Evolutionary conservation across 2,113 vertebrate genomes (phyloP), one percentile per base, ranked within the genome.

Genomic region (Scomber colias): DNA sequence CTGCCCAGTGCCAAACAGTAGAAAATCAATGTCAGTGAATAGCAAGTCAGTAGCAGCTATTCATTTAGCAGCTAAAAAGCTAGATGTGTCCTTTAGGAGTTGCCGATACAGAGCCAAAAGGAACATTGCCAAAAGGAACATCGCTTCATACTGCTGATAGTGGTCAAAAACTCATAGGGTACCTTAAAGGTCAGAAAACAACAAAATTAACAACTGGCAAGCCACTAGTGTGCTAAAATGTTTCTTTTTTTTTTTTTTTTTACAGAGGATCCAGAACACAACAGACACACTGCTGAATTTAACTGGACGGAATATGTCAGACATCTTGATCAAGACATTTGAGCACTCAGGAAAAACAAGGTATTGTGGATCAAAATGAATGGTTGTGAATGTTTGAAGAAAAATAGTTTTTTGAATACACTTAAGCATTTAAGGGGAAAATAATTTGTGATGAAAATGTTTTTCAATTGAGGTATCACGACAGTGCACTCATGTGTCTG

Each of bases 291-390:
- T 99, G 72, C 94, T 97, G 91, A 90, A 99, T 77, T 81, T 99
- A 71, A 97, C 97, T 0, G 96, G 96, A 30, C 94, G 95, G 48
- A 99, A 99, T 83, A 93, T 98, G 90, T 97, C 97, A 0, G 98
- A 99, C 90, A 98, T 98, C 75, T 92, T 99, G 45, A 89, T 99
- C 88, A 99, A 99, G 95, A 99, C 95, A 0, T 99, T 96, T 0
- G 95, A 92, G 60, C 57, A 68, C 59, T 88, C 75, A 0, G 95
- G 95, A 5, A 95, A 92, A 93, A 93, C 65, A 53, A 93, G 95
- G 95, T 96, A 88, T 75, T 0, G 2, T 10, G 21, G 24, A 11
- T 66, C 21, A 46, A 5, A 40, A 51, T 40, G 11, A 53, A 7
- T n/a, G 11, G 11, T 57, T 61, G 48, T 48, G 7, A 49, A 45